These are phyloP conservation scores for Neodiprion virginianus DNA, from an alignment of 1,140 invertebrate species.

Conservation along the genomic window DNA sequence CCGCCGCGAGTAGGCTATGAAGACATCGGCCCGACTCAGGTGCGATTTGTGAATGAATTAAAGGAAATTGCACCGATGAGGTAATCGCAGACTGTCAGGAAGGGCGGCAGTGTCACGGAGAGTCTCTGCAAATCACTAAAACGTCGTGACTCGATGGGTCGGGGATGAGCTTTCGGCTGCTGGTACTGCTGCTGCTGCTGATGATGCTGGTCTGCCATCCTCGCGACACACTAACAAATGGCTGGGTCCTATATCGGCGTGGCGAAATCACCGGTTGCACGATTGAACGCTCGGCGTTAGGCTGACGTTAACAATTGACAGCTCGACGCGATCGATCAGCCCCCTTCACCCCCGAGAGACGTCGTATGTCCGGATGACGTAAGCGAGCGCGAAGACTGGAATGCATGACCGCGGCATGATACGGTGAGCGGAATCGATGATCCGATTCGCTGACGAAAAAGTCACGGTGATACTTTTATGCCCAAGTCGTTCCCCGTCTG, in stretches of 20 bases:
- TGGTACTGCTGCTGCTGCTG: slow-evolving; percentile 22
- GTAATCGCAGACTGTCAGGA: background rate
- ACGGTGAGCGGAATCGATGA: slow-evolving; percentile 20
- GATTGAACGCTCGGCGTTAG: background rate
- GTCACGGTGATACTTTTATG: slow-evolving; percentile 40
- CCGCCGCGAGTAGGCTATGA: slow-evolving; percentile 32
- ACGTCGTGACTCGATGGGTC: slow-evolving; percentile 15
- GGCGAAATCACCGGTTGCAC: background rate
- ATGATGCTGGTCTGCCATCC: slow-evolving; percentile 22
- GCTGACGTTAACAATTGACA: slow-evolving; percentile 9
- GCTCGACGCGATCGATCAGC: slow-evolving; percentile 43
- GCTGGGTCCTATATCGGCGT: no score
- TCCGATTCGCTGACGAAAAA: background rate
- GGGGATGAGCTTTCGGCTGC: slow-evolving; percentile 9
- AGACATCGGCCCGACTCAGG: slow-evolving; percentile 36
- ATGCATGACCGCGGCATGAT: slow-evolving; percentile 29
- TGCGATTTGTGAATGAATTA: background rate
- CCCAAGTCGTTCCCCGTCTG: slow-evolving; percentile 38
- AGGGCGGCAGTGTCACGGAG: background rate
- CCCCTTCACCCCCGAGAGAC: slow-evolving; percentile 12
- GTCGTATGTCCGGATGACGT: background rate
- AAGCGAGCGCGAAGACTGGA: slow-evolving; percentile 30
- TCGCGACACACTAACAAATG: no score
- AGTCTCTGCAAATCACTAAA: background rate
- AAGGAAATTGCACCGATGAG: slow-evolving; percentile 33